Base-by-base conservation (phyloP, 1,140 invertebrate genomes). In the Drosophila bifasciata region DNA sequence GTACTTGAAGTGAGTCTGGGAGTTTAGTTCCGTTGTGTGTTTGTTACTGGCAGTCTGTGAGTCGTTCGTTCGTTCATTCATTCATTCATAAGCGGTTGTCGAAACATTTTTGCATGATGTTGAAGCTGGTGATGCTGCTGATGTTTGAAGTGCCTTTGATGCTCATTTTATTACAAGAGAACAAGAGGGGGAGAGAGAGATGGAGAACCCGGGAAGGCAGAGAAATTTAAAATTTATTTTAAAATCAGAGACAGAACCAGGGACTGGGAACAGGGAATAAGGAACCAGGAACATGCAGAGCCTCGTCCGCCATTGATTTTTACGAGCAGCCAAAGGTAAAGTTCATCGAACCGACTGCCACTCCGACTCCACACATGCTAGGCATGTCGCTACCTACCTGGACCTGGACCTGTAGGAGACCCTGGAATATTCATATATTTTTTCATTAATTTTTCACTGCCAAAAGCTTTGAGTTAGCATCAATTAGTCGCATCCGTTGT, bases 91-190 rank as follows among this genome's bases (percentile, higher is more conserved):
- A 84, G 74, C 69, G 63, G 46, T 45, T 71, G 75, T 63, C 43
- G 59, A 75, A 70, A 76, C 55, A 57, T 66, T 68, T 58, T 75
- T 60, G 56, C 43, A 46, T 49, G 68, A 36, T 4, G 32, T 13
- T 13, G 32, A 36, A 36, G 32, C 32, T 62, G 50, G 49, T 60
- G 57, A 60, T 55, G 73, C 62, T 86, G 81, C 73, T 71, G 83
- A 85, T 85, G 79, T 88, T 81, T 85, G 77, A 88, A 85, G 83
- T 88, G 83, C 72, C 83, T 85, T 85, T 85, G 81, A 85, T 85
- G 81, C 83, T 72, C 81, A 81, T 85, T 85, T 85, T 63, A 68
- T 44, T 75, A 13, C 32, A 36, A 13, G 32, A 36, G 11, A 5
- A 36, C 1, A 25, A 25, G 23, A 5, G 23, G 5, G 23, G 4